A percentile compares a stretch with the other conserved stretches of the same genome.
Conservation (phyloP, 2,113 vertebrate species). For the Steatornis caripensis region DNA sequence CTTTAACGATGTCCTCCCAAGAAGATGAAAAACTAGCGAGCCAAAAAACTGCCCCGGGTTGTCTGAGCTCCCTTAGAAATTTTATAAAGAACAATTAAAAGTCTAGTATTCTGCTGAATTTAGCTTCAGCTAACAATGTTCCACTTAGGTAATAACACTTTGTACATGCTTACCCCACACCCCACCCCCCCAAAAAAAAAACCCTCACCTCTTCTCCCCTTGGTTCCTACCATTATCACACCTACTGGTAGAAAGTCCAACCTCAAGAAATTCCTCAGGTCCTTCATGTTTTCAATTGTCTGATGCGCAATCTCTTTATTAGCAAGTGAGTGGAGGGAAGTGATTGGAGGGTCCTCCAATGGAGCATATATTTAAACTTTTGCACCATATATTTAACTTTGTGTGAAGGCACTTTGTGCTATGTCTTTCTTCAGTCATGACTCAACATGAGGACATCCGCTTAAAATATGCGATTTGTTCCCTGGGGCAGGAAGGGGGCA, state of each 20-base stretch:
- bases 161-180: accelerated
- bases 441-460: neutral
- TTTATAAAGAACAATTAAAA: neutral
- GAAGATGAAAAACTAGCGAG: neutral
- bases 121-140: neutral
- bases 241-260: neutral
- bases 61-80: neutral
- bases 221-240: accelerated
- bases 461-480: neutral
- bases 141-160: neutral
- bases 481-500: neutral
- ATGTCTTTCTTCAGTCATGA: neutral
- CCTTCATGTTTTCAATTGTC: neutral
- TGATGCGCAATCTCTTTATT: neutral
- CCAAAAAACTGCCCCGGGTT: neutral
- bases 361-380: neutral
- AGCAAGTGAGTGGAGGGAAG: neutral
- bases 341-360: neutral
- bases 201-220: neutral
- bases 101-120: neutral
- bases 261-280: neutral
- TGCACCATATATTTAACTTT: neutral
- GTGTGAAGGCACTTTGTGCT: neutral
- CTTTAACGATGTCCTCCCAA: neutral
- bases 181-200: neutral